These are phyloP conservation scores for Onthophagus taurus DNA, from an alignment of 1,140 invertebrate species.

Conservation along the genomic window DNA sequence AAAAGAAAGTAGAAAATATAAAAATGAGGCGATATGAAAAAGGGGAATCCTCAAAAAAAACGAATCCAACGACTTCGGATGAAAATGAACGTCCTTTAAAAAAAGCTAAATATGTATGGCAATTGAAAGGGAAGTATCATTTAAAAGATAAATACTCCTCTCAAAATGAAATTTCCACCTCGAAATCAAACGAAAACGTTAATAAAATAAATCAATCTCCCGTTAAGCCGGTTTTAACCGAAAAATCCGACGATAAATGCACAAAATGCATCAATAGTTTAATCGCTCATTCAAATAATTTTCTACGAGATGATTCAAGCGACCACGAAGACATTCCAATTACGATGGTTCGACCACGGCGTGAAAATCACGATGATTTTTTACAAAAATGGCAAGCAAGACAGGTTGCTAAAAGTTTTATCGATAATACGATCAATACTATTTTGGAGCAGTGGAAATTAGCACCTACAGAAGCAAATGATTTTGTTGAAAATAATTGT, in stretches of 20 bases:
- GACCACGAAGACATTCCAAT: constrained; percentile 29
- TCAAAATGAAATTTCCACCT: constrained; percentile 2
- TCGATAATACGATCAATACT: constrained; percentile 63
- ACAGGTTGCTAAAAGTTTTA: constrained; percentile 57
- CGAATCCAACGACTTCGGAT: not conserved
- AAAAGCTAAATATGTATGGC: constrained; percentile 53
- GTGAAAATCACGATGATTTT: constrained; percentile 41
- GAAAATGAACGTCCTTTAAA: constrained; percentile 47
- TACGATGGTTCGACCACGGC: constrained; percentile 24
- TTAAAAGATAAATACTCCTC: constrained; percentile 35
- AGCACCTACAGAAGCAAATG: constrained; percentile 43
- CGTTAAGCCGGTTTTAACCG: too few relatives aligned
- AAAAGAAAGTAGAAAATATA: too few relatives aligned
- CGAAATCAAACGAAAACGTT: constrained; percentile 5
- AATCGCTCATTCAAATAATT: constrained; percentile 23
- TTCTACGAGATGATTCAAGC: constrained; percentile 23
- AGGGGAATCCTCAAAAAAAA: constrained; percentile 7
- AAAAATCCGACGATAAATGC: constrained; percentile 8
- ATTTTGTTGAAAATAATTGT: constrained; percentile 44
- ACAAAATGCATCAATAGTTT: constrained; percentile 21
- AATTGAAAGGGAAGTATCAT: constrained; percentile 53
- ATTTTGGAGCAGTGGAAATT: constrained; percentile 54
- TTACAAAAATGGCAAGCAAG: constrained; percentile 55
- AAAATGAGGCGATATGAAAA: too few relatives aligned
- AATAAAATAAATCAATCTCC: not conserved